Evolutionary conservation across 2,113 vertebrate genomes (phyloP).

Genomic region (Collichthys lucidus): DNA sequence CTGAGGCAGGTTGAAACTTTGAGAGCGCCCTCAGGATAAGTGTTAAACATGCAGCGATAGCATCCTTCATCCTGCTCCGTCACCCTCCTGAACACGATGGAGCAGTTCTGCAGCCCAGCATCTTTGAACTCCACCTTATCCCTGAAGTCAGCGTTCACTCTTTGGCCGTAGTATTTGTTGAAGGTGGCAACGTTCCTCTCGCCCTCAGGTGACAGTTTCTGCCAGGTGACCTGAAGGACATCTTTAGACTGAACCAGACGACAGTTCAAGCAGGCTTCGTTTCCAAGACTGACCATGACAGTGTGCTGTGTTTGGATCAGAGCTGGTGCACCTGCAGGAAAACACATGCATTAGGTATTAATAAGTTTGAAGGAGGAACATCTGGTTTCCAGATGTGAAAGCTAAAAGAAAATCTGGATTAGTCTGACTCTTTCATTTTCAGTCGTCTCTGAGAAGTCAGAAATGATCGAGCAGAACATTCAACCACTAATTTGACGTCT

Average conservation of each 20-base stretch:
- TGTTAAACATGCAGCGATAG: constrained; percentile 61
- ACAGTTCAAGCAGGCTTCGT: constrained; percentile 48
- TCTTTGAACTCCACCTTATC: constrained; percentile 20
- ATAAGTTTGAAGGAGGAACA: too few relatives aligned
- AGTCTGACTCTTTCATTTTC: too few relatives aligned
- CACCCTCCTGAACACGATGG: constrained; percentile 53
- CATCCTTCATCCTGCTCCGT: constrained; percentile 49
- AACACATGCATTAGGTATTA: too few relatives aligned
- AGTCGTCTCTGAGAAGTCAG: too few relatives aligned
- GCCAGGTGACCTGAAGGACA: constrained; percentile 62
- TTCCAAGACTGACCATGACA: constrained; percentile 8
- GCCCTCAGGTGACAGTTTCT: background rate
- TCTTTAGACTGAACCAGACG: constrained; percentile 10
- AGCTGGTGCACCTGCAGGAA: background rate
- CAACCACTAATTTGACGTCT: too few relatives aligned
- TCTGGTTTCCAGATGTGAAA: too few relatives aligned
- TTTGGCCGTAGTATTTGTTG: background rate
- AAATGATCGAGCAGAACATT: too few relatives aligned
- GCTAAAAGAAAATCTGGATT: too few relatives aligned
- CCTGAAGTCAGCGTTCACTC: background rate
- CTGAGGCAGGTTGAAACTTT: constrained; percentile 33
- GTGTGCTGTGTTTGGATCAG: background rate
- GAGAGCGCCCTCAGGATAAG: constrained; percentile 25
- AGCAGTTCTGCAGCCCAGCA: constrained; percentile 13
- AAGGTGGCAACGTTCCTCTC: background rate